Base-by-base conservation (phyloP, 2,113 vertebrate genomes). In the Phoenicopterus ruber region DNA sequence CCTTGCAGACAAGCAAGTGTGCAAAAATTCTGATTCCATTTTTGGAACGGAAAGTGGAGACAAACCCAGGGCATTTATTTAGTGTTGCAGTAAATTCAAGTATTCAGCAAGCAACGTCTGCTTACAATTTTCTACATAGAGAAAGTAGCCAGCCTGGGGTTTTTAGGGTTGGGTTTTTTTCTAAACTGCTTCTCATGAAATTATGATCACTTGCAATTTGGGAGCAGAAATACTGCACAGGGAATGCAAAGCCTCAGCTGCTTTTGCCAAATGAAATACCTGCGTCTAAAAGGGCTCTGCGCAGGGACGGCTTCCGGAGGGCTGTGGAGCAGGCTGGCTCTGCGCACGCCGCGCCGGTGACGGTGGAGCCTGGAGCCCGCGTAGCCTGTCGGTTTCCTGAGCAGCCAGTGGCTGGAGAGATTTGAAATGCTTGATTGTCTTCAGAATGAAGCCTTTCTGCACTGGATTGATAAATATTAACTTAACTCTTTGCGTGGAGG, bases 191-290 rank as follows among this genome's bases (percentile, higher is more conserved):
- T 79, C 52, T 86, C 21, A 29, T 86, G 46, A 91, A 93, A 76
- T 88, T 91, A 88, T 11, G 49, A 91, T 87, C 38, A 17, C 67
- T 81, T 80, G 36, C 61, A 74, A 59, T 72, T 82, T 78, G 58
- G 46, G 57, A 90, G n/a, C 44, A 84, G 63, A 80, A 93, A 74
- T 63, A 54, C 63, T 52, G 66, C 47, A 42, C n/a, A 40, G 83
- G 36, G 67, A 85, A 71, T 50, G 49, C 85, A 85, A 93, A 86
- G 31, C 32, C 59, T 83, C 62, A 77, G 66, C 87, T 88, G 86
- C 62, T 95, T 78, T 92, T 96, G 67, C 28, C 8, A 85, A 79
- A 65, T 82, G 70, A 90, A 93, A 78, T 92, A 77, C 46, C 32
- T 62, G 18, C 66, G 24, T 47, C 65, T 72, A 32, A 80, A 88